These are phyloP conservation scores for Axea sp. DNA, from an alignment of 2,888 invertebrate species.

Conservation along the genomic window DNA sequence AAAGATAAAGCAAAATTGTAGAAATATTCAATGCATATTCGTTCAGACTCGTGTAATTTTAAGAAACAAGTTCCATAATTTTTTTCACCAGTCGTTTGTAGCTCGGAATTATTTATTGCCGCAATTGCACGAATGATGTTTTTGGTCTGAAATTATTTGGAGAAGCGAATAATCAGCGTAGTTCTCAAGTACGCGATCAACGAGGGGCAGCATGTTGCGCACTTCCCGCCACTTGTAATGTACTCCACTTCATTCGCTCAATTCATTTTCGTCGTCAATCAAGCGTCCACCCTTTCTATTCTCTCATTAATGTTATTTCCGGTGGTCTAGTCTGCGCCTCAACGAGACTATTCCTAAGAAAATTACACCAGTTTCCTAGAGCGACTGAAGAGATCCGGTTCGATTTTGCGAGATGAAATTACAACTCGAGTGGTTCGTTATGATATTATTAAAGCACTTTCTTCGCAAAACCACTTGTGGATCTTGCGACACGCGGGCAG, in stretches of 20 bases:
- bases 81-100: too few relatives aligned
- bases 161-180: constrained; percentile 35
- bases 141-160: constrained; percentile 9
- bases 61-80: too few relatives aligned
- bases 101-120: too few relatives aligned
- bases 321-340: constrained; percentile 67
- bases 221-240: constrained; percentile 78
- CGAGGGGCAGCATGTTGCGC: constrained; percentile 72
- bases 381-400: constrained; percentile 67
- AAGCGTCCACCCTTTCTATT: constrained; percentile 74
- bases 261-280: constrained; percentile 79
- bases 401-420: constrained; percentile 61
- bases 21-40: too few relatives aligned
- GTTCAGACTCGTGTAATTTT: too few relatives aligned
- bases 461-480: constrained; percentile 43
- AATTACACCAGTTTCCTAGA: constrained; percentile 68
- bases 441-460: constrained; percentile 48
- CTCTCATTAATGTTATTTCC: constrained; percentile 77
- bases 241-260: constrained; percentile 77
- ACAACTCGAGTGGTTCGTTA: constrained; percentile 28
- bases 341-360: constrained; percentile 72
- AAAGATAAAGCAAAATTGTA: too few relatives aligned
- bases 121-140: too few relatives aligned
- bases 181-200: constrained; percentile 54
- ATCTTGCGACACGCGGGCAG: constrained; percentile 10